These are phyloP conservation scores for Nematopogon swammerdamellus DNA, from an alignment of 2,888 invertebrate genomes.

Conservation along the genomic window DNA sequence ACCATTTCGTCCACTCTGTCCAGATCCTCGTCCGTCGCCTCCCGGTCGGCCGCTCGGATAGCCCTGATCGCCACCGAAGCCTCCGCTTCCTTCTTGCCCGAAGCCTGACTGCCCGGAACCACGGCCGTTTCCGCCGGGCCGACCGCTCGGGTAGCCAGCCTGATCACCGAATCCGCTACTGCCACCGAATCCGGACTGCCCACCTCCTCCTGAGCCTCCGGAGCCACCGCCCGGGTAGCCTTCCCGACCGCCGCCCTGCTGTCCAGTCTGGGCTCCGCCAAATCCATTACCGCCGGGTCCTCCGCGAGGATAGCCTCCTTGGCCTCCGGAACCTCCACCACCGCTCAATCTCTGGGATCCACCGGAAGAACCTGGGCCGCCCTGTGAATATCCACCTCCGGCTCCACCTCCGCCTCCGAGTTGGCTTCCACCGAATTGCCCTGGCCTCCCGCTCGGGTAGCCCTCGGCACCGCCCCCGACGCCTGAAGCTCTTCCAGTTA, in stretches of 20 bases:
- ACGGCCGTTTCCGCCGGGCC: conserved; percentile 10
- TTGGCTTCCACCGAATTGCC: conserved; percentile 4
- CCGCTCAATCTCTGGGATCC: conserved; percentile 6
- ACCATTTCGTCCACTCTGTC: conserved; percentile 2
- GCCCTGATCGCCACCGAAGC: conserved; percentile 6
- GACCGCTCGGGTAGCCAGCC: conserved; percentile 22
- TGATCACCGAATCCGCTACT: no score
- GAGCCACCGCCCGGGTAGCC: conserved; percentile 11
- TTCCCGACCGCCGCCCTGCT: conserved; percentile 9
- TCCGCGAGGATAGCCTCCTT: conserved; percentile 22
- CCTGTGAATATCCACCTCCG: conserved; percentile 7
- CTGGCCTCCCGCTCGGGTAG: conserved; percentile 16
- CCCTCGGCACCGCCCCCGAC: conserved; percentile 16
- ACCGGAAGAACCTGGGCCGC: conserved; percentile 2
- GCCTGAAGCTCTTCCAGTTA: no score
- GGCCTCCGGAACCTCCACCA: conserved; percentile 11
- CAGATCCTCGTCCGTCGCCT: conserved; percentile 7
- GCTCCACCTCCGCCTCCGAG: conserved; percentile 3
- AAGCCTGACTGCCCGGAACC: background rate
- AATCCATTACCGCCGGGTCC: conserved; percentile 13
- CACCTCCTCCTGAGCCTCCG: conserved; percentile 10
- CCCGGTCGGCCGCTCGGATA: conserved; percentile 10
- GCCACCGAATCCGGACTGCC: conserved; percentile 15
- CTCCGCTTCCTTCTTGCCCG: conserved; percentile 6
- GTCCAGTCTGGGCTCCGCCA: conserved; percentile 2